Evolutionary conservation across 2,113 vertebrate species (phyloP), one percentile per base, ranked within the genome.

Genomic region (Ellobius talpinus): DNA sequence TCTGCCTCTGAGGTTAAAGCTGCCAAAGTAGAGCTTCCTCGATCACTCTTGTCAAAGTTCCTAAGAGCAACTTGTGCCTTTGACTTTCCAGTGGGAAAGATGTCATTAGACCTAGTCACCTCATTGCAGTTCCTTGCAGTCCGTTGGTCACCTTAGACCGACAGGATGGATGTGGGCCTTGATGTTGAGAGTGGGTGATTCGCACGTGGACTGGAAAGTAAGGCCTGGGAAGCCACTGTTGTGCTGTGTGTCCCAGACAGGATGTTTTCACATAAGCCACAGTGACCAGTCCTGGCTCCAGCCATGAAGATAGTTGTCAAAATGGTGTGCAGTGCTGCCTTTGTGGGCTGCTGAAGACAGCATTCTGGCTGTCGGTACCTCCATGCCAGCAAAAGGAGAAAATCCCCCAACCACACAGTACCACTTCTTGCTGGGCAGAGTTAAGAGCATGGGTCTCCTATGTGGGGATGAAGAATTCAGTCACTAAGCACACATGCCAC

Each of bases 401-500:
- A 4, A 73, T 81, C 5, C 58, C 45, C 13, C 4, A 7, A 7
- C n/a, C 24, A 13, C 26, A 50, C 21, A 65, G 58, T 47, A 39
- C 7, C 6, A 29, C 36, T 36, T 86, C 36, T 24, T 85, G 36
- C 90, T 19, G 0, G 1, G 16, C 9, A 31, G n/a, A 39, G n/a
- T 39, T 9, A 42, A 55, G 47, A 94, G 23, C 70, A 6, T 1
- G 47, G 76, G 45, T 45, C 52, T 58, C 26, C 17, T 39, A 4
- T 9, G 0, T 39, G n/a, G 89, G 42, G n/a, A 33, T 31, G 17
- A 24, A 63, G 31, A 52, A 10, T 3, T 93, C 3, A 4, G 55
- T 42, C 70, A 65, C 14, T 21, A 2, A 23, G 68, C 23, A 3
- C 9, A 19, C 5, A 1, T 0, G 0, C 16, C 4, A 9, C 2